phyloP scores from a whole-genome alignment of 2,113 vertebrate species.

The Acanthisitta chloris region DNA sequence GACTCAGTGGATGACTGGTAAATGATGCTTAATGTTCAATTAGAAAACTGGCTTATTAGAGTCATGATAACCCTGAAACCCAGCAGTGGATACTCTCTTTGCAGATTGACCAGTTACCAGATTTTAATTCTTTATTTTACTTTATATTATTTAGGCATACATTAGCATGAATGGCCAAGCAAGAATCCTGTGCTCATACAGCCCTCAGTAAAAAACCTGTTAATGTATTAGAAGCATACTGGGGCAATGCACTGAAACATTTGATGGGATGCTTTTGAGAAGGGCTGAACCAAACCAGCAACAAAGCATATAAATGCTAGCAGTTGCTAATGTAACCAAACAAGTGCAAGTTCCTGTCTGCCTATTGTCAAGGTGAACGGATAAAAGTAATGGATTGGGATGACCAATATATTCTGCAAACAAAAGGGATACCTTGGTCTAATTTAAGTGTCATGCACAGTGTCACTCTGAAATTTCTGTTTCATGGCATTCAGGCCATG shows the following conservation, averaged over 20 bases:
- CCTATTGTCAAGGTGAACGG: background rate
- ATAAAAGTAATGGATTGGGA: background rate
- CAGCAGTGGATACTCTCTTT: background rate
- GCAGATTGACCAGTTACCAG: background rate
- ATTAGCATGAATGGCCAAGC: background rate
- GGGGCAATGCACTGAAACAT: background rate
- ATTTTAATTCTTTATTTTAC: background rate
- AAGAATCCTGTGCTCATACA: background rate
- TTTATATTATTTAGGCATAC: background rate
- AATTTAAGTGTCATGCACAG: background rate
- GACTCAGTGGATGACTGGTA: background rate
- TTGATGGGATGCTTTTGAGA: background rate
- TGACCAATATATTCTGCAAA: background rate
- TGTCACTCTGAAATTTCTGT: background rate
- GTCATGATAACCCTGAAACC: background rate
- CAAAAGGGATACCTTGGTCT: background rate
- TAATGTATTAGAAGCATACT: background rate
- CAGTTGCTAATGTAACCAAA: background rate
- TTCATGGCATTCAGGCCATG: background rate
- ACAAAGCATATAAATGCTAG: background rate
- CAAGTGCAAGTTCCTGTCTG: rapidly evolving
- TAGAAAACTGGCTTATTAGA: background rate
- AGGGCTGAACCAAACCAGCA: background rate
- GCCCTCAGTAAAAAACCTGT: background rate
- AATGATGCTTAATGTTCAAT: background rate